Percentiles rank a stretch among this genome's conserved stretches.
Evolutionary conservation across 2,888 invertebrate species (phyloP).

Genomic region (Hypolimnas misippus): DNA sequence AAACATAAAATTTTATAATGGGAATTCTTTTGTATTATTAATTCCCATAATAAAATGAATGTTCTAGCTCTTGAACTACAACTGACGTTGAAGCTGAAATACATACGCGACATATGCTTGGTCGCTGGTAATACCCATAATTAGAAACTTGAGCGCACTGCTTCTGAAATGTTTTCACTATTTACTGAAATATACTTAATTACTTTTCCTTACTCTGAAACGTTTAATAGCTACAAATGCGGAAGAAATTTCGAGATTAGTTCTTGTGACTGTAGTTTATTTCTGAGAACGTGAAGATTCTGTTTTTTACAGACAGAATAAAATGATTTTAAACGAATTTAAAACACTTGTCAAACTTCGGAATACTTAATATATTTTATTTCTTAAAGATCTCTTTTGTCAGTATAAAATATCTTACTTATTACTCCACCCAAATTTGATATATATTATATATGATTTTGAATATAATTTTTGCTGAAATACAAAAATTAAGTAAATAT

Average conservation of each 20-base stretch:
- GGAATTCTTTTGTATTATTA: no score
- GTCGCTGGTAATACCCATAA: slow-evolving; percentile 29
- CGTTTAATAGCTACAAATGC: background rate
- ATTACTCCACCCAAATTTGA: no score
- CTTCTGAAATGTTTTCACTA: slow-evolving; percentile 25
- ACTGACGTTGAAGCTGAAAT: slow-evolving; percentile 27
- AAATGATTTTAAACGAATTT: no score
- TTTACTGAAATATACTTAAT: slow-evolving; percentile 23
- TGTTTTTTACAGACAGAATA: background rate
- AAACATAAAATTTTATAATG: no score
- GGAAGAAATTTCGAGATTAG: slow-evolving; percentile 3
- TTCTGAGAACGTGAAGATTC: background rate
- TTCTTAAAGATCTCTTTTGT: no score
- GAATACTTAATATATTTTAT: no score
- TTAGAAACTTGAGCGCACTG: slow-evolving; percentile 31
- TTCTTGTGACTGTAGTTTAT: background rate
- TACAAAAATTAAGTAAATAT: no score
- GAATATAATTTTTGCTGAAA: no score
- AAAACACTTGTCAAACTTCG: no score
- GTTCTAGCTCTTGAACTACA: slow-evolving; percentile 18
- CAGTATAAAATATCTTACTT: no score
- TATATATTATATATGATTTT: no score
- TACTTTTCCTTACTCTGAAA: slow-evolving; percentile 11
- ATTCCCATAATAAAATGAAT: no score
- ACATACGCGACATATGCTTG: slow-evolving; percentile 32